Conservation (phyloP, 2,888 invertebrate genomes). For the Microchrysa polita region DNA sequence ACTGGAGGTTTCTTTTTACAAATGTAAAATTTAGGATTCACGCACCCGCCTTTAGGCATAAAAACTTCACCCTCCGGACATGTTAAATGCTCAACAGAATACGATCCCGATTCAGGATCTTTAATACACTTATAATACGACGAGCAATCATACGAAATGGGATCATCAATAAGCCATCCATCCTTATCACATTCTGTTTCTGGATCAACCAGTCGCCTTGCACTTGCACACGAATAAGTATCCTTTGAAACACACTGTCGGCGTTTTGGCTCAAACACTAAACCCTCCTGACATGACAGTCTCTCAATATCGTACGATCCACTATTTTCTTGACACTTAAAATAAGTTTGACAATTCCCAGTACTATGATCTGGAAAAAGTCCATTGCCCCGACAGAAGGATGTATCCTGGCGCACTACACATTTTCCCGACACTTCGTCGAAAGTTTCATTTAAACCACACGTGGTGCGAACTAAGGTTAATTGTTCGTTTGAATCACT, state of each 20-base stretch:
- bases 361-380: not conserved
- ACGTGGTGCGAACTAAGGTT: not conserved
- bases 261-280: not conserved
- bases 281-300: not conserved
- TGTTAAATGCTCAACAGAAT: not conserved
- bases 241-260: constrained; percentile 1
- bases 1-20: not conserved
- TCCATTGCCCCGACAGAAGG: not conserved
- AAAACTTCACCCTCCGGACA: not conserved
- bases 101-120: not conserved
- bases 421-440: not conserved
- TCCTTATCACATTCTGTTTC: not conserved
- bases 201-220: not conserved
- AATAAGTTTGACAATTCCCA: not conserved
- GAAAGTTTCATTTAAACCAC: not conserved
- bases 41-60: not conserved
- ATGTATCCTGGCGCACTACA: not conserved
- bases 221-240: not conserved
- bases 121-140: not conserved
- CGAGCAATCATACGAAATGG: constrained; percentile 7
- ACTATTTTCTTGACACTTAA: not conserved
- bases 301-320: not conserved
- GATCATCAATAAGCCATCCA: not conserved
- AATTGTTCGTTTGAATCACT: not conserved
- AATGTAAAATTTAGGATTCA: not conserved